Base-by-base conservation (phyloP, 2,888 invertebrate species). In the Allolobophora icterica region DNA sequence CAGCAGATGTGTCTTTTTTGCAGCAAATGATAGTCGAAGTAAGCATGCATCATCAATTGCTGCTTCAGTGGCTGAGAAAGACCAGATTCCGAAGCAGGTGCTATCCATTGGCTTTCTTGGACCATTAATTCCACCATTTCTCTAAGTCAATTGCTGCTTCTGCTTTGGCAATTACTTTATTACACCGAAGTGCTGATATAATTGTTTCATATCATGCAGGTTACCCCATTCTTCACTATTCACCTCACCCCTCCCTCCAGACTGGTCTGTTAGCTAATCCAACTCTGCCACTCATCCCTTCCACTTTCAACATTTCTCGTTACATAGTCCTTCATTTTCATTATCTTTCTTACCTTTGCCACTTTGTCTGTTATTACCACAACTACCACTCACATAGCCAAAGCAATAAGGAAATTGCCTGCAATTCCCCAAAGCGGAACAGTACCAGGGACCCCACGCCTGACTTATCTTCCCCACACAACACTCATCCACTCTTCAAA, bases 61-160 rank as follows among this genome's bases (percentile, higher is more conserved):
- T n/a, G n/a, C n/a, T n/a, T n/a, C n/a, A 71, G 11, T n/a, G 71
- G n/a, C 71, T 71, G 71, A 71, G 30, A 71, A n/a, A 71, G 17
- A 71, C 30, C 71, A 71, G 71, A 71, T n/a, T 71, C 71, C 11
- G n/a, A 52, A 52, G 24, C 52, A 52, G 52, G 71, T 71, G 71
- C 13, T n/a, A 71, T n/a, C 71, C 6, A 21, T 52, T 24, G 21
- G 6, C 52, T 52, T 52, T 52, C 71, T 71, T 71, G n/a, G 17
- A 71, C 71, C 71, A 71, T 71, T 71, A 71, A 71, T 71, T 71
- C 71, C n/a, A 71, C 71, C 71, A 71, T 71, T 71, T n/a, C 30
- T 71, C 30, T 11, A 58, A 71, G 71, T n/a, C 21, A 71, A 13
- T n/a, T n/a, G 8, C 30, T 71, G 71, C 71, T 71, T 71, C 30